A percentile compares a stretch with the other conserved stretches of the same genome.
Evolutionary conservation across 1,140 invertebrate species (phyloP).

Genomic region (Drosophila ercepeae): DNA sequence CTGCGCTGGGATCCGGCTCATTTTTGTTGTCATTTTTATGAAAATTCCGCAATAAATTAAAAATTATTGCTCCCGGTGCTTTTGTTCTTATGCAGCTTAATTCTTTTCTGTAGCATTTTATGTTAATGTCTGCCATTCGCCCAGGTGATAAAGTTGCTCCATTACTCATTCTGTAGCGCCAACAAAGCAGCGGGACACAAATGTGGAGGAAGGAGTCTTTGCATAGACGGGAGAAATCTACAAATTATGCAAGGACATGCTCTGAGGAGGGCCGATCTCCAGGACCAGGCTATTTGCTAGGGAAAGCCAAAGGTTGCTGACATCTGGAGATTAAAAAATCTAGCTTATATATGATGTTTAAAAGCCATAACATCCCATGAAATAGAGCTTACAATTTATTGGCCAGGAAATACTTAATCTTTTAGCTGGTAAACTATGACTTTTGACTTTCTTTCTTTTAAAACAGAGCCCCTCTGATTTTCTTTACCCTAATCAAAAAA

Average conservation of each 20-base stretch:
- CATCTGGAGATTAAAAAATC: conserved; percentile 9
- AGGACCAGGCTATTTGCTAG: conserved; percentile 26
- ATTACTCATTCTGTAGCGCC: conserved; percentile 70
- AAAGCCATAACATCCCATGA: no score
- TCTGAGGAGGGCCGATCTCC: not conserved
- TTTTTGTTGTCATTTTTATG: conserved; percentile 62
- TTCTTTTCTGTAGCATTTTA: conserved; percentile 61
- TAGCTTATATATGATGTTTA: not conserved
- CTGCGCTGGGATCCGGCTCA: not conserved
- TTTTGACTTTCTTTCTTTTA: conserved; percentile 16
- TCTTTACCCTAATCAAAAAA: conserved; percentile 38
- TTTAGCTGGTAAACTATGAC: conserved; percentile 39
- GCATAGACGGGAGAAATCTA: conserved; percentile 12
- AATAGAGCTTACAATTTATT: not conserved
- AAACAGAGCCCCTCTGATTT: not conserved
- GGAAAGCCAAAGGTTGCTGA: conserved; percentile 15
- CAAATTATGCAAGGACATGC: conserved; percentile 71
- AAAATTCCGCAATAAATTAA: conserved; percentile 81
- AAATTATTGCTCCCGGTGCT: conserved; percentile 74
- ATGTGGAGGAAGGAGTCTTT: not conserved
- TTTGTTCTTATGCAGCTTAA: conserved; percentile 63
- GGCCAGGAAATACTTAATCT: conserved; percentile 23
- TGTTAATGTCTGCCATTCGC: conserved; percentile 62
- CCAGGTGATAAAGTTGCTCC: conserved; percentile 73
- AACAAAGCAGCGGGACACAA: conserved; percentile 23